These are phyloP conservation scores for Sweltsa coloradensis DNA, from an alignment of 1,140 invertebrate genomes.

Conservation along the genomic window DNA sequence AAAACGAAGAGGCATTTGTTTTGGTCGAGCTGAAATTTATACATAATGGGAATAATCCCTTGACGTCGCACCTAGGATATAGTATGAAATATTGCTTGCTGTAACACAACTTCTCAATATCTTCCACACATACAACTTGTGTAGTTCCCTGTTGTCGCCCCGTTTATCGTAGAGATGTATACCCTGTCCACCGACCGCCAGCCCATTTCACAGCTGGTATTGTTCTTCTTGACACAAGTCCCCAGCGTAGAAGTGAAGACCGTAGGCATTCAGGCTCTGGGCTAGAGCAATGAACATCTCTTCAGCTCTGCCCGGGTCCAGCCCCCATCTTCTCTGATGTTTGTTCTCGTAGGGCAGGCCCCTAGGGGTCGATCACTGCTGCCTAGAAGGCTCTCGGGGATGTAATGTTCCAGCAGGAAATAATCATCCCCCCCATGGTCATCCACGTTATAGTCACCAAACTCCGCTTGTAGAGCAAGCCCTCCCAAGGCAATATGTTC, in stretches of 20 bases:
- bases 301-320: slow-evolving; percentile 51
- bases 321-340: slow-evolving; percentile 45
- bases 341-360: slow-evolving; percentile 34
- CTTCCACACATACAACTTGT: slow-evolving; percentile 41
- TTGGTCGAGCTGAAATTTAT: slow-evolving; percentile 58
- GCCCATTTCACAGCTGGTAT: slow-evolving; percentile 26
- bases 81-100: slow-evolving; percentile 56
- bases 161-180: slow-evolving; percentile 29
- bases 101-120: slow-evolving; percentile 60
- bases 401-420: slow-evolving; percentile 68
- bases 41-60: slow-evolving; percentile 49
- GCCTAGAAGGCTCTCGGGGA: slow-evolving; percentile 43
- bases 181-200: slow-evolving; percentile 31
- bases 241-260: slow-evolving; percentile 60
- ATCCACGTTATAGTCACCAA: slow-evolving; percentile 58
- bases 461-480: slow-evolving; percentile 70
- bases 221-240: slow-evolving; percentile 14
- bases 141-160: slow-evolving; percentile 26
- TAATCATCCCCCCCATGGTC: slow-evolving; percentile 61
- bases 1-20: slow-evolving; percentile 60
- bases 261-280: slow-evolving; percentile 54
- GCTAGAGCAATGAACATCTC: slow-evolving; percentile 55
- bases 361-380: too few species aligned
- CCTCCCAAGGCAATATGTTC: slow-evolving; percentile 51
- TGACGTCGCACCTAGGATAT: slow-evolving; percentile 37